Conservation (phyloP, 2,113 vertebrate species). For the Mastomys natalensis region DNA sequence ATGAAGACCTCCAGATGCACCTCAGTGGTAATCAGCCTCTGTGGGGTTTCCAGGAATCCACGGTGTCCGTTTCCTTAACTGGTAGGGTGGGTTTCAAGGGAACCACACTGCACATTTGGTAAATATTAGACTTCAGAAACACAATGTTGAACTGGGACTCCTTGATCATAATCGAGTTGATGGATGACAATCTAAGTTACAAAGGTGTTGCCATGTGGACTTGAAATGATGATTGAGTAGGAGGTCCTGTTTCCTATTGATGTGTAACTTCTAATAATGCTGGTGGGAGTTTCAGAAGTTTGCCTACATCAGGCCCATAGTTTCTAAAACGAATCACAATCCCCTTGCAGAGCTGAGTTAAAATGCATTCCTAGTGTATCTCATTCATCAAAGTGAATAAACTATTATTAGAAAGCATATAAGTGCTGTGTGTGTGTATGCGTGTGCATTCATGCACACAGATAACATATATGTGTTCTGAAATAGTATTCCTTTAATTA, state of each 20-base stretch:
- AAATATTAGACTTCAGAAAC: constrained; percentile 72
- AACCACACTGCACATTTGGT: constrained; percentile 67
- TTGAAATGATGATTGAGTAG: constrained; percentile 53
- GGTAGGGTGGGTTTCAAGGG: background rate
- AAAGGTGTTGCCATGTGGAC: constrained; percentile 66
- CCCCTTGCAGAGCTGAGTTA: background rate
- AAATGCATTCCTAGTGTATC: background rate
- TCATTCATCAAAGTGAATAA: background rate
- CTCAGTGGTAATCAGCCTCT: background rate
- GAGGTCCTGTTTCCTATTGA: background rate
- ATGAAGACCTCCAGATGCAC: background rate
- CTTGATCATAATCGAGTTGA: constrained; percentile 66
- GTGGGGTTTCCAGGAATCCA: background rate
- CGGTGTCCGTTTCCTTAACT: background rate
- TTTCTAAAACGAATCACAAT: constrained; percentile 33
- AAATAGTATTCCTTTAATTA: constrained; percentile 3
- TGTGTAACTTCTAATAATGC: background rate
- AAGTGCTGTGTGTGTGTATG: background rate
- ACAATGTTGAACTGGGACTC: background rate
- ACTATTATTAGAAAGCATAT: background rate
- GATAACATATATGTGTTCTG: background rate
- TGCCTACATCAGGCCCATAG: background rate
- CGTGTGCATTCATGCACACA: background rate
- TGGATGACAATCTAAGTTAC: constrained; percentile 33
- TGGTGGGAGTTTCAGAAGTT: background rate